Conservation (phyloP, 2,797 vertebrate genomes). For the Adelosebastes latens region DNA sequence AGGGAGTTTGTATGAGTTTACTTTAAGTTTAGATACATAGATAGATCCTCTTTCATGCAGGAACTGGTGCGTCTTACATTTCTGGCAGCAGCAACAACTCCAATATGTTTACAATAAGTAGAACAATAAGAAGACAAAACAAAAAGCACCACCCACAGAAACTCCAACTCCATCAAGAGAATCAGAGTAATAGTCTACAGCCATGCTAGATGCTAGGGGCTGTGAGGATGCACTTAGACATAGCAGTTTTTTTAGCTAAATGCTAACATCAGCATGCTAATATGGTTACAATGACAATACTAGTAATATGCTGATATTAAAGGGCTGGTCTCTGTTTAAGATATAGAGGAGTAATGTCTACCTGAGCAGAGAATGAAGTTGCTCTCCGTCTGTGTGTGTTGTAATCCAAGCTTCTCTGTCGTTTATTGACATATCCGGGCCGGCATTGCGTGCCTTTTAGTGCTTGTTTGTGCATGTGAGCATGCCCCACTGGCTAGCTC, state of each 20-base stretch:
- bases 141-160: neutral
- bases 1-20: conserved; percentile 9
- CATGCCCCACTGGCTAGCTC: too few relatives aligned
- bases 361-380: too few relatives aligned
- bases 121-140: neutral
- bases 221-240: neutral
- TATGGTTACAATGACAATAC: neutral
- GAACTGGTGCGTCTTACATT: neutral
- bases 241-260: neutral
- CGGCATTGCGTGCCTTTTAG: too few relatives aligned
- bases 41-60: conserved; percentile 18
- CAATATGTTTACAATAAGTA: conserved; percentile 17
- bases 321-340: too few relatives aligned
- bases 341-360: too few relatives aligned
- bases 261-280: neutral
- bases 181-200: neutral
- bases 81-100: conserved; percentile 3
- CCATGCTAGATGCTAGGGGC: neutral
- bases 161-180: neutral
- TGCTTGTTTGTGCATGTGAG: too few relatives aligned
- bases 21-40: neutral
- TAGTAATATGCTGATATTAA: neutral
- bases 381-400: too few relatives aligned
- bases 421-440: too few relatives aligned
- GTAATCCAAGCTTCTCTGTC: too few relatives aligned